A percentile compares a stretch with the other conserved stretches of the same genome.
phyloP scores from a whole-genome alignment of 2,797 vertebrate species.

The Gymnothorax reevesii region DNA sequence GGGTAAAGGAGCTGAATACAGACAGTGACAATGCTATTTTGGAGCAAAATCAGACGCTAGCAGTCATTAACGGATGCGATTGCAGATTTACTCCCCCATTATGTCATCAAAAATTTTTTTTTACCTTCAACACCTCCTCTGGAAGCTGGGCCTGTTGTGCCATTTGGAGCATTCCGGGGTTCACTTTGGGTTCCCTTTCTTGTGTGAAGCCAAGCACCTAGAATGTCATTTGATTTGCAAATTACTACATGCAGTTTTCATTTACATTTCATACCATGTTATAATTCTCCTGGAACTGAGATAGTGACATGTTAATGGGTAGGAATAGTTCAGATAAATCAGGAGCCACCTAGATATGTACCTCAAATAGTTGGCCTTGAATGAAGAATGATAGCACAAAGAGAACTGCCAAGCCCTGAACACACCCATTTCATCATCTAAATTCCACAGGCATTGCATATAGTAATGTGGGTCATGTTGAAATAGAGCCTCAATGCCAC shows the following conservation, averaged over 20 bases:
- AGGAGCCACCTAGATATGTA: conserved; percentile 15
- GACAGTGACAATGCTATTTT: no score
- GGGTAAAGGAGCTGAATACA: no score
- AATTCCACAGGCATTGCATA: neutral
- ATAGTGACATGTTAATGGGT: no score
- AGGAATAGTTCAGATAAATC: no score
- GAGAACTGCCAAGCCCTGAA: neutral
- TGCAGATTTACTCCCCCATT: no score
- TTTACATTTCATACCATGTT: no score
- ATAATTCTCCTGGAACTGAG: no score
- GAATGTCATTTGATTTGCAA: neutral
- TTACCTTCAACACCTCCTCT: conserved; percentile 38
- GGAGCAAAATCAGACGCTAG: no score
- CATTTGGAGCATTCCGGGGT: conserved; percentile 27
- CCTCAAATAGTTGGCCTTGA: neutral
- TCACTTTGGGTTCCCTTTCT: conserved; percentile 32
- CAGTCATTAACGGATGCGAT: no score
- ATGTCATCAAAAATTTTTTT: neutral
- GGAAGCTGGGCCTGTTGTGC: conserved; percentile 39
- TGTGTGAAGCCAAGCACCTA: conserved; percentile 51
- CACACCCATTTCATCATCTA: neutral
- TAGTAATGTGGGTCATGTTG: neutral
- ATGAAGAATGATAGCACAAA: neutral
- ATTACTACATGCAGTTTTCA: no score
- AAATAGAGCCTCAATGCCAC: no score